These are phyloP conservation scores for Anser cygnoides DNA, from an alignment of 2,113 vertebrate species.

Conservation along the genomic window DNA sequence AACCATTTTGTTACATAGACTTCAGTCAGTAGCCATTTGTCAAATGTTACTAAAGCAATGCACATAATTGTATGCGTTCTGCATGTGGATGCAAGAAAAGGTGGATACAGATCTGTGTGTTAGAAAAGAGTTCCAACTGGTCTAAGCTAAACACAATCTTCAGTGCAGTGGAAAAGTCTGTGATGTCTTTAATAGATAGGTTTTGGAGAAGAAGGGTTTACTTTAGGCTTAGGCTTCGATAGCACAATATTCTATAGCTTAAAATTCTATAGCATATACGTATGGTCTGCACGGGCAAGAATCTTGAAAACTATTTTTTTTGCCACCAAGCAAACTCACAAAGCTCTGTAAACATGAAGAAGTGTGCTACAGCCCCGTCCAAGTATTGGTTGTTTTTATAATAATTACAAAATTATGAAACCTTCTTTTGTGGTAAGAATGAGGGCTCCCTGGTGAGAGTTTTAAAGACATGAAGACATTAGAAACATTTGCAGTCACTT, in stretches of 20 bases:
- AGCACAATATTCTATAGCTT: neutral
- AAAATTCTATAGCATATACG: neutral
- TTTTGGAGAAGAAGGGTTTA: neutral
- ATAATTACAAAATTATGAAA: neutral
- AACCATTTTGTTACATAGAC: neutral
- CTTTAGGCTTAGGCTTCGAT: neutral
- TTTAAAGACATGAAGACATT: constrained; percentile 22
- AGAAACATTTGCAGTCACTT: constrained; percentile 46
- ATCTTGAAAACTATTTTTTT: neutral
- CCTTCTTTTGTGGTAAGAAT: neutral
- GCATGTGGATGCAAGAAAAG: neutral
- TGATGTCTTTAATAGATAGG: neutral
- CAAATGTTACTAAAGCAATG: neutral
- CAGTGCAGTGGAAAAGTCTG: neutral
- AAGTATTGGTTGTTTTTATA: neutral
- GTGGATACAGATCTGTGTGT: neutral
- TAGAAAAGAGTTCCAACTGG: neutral
- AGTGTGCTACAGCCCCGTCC: neutral
- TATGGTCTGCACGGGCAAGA: neutral
- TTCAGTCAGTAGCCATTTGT: neutral
- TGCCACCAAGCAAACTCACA: neutral
- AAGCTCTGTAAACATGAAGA: neutral
- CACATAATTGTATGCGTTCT: neutral
- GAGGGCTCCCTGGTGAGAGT: neutral
- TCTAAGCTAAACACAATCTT: neutral